Evolutionary conservation across 2,888 invertebrate species (phyloP), one percentile per base, ranked within the genome.

Genomic region (Helleia helle): DNA sequence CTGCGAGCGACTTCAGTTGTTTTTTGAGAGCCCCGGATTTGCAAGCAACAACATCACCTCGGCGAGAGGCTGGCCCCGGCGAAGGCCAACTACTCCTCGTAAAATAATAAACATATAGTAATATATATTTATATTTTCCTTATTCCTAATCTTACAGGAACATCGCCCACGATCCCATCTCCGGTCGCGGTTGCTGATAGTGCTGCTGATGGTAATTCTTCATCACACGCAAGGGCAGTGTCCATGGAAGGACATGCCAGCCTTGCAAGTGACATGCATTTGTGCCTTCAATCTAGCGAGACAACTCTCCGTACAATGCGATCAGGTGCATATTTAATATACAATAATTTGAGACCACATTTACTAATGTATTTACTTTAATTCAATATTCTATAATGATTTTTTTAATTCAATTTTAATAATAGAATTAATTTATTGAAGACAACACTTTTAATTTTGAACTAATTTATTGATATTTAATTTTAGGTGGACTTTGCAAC

Each of bases 301-400:
- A 55, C 94, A 95, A 67, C 85, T 96, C 8, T 94, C 94, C 22
- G 92, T 96, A 49, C 95, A 96, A 76, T 96, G 95, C 74, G 94
- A 95, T 76, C 92, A 93, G 86, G 89, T 89, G 71, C n/a, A 7
- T 17, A 25, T 31, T 49, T 3, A 7, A 34, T 57, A 57, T 41
- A n/a, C n/a, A n/a, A n/a, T n/a, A n/a, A n/a, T n/a, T n/a, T n/a
- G n/a, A n/a, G n/a, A n/a, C n/a, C n/a, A n/a, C n/a, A n/a, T n/a
- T n/a, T n/a, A n/a, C n/a, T n/a, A n/a, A n/a, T n/a, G n/a, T n/a
- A n/a, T n/a, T n/a, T n/a, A n/a, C n/a, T n/a, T n/a, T n/a, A n/a
- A n/a, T n/a, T n/a, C n/a, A n/a, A n/a, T n/a, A n/a, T n/a, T n/a
- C n/a, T n/a, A 7, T n/a, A n/a, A n/a, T 24, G 6, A 24, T 2